Evolutionary conservation across 2,888 invertebrate genomes (phyloP).

Genomic region (Poecilus cupreus): DNA sequence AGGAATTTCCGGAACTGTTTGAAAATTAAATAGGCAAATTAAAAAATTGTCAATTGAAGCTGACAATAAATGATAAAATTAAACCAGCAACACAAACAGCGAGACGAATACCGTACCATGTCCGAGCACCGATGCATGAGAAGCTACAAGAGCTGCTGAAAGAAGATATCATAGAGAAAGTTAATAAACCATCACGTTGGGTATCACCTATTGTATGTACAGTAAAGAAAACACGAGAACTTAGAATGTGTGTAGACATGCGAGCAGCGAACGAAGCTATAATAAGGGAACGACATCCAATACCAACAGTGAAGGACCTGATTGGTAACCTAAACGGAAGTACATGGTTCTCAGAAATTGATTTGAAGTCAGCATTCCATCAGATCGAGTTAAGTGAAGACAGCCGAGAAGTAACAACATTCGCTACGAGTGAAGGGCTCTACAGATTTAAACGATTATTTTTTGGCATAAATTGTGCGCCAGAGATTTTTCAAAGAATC

Average conservation of each 20-base stretch:
- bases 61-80: slow-evolving; percentile 63
- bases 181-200: slow-evolving; percentile 64
- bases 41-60: slow-evolving; percentile 61
- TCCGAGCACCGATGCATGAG: slow-evolving; percentile 62
- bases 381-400: slow-evolving; percentile 62
- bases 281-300: slow-evolving; percentile 62
- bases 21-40: slow-evolving; percentile 61
- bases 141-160: slow-evolving; percentile 62
- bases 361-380: slow-evolving; percentile 63
- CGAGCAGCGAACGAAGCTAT: slow-evolving; percentile 64
- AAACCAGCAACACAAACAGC: slow-evolving; percentile 66
- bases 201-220: slow-evolving; percentile 65
- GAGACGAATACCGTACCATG: slow-evolving; percentile 66
- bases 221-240: slow-evolving; percentile 62
- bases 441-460: slow-evolving; percentile 17
- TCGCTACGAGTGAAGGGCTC: neutral
- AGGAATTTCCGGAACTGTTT: slow-evolving; percentile 14
- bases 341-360: slow-evolving; percentile 59
- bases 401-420: slow-evolving; percentile 11
- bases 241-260: slow-evolving; percentile 56
- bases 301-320: slow-evolving; percentile 54
- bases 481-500: slow-evolving; percentile 32
- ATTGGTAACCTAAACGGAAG: slow-evolving; percentile 52
- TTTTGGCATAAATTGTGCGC: slow-evolving; percentile 28
- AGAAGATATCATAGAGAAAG: slow-evolving; percentile 64